phyloP scores from a whole-genome alignment of 2,797 vertebrate genomes.

The Sus cebifrons region DNA sequence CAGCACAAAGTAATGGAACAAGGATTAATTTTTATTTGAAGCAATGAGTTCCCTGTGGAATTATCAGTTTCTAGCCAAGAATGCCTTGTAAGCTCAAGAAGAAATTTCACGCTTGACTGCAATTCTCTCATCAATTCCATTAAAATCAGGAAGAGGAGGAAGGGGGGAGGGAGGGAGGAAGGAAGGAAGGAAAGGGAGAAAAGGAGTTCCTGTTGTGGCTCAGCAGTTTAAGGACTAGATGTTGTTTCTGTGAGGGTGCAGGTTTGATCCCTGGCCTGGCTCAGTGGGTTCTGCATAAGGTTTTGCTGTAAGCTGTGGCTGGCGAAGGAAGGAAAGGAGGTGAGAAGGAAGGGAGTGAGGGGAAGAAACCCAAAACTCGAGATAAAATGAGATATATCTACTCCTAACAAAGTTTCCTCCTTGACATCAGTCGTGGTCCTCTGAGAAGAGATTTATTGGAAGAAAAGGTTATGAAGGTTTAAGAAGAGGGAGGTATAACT shows the following conservation, averaged over 20 bases:
- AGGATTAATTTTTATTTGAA: slow-evolving; percentile 62
- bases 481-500: neutral
- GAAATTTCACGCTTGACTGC: slow-evolving; percentile 61
- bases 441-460: neutral
- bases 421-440: neutral
- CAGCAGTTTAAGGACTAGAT: no score
- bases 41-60: neutral
- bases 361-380: neutral
- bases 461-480: neutral
- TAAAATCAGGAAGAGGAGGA: slow-evolving; percentile 29
- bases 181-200: neutral
- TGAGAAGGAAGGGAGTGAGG: neutral
- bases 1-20: neutral
- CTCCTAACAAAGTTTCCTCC: neutral
- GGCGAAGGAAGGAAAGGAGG: neutral
- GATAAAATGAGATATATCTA: neutral
- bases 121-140: slow-evolving; percentile 57
- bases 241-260: no score
- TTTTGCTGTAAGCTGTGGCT: no score
- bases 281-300: no score
- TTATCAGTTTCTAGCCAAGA: neutral
- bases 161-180: neutral
- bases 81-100: neutral
- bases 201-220: no score
- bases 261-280: no score